Evolutionary conservation across 1,140 invertebrate species (phyloP).

Genomic region (Drosophila miranda): DNA sequence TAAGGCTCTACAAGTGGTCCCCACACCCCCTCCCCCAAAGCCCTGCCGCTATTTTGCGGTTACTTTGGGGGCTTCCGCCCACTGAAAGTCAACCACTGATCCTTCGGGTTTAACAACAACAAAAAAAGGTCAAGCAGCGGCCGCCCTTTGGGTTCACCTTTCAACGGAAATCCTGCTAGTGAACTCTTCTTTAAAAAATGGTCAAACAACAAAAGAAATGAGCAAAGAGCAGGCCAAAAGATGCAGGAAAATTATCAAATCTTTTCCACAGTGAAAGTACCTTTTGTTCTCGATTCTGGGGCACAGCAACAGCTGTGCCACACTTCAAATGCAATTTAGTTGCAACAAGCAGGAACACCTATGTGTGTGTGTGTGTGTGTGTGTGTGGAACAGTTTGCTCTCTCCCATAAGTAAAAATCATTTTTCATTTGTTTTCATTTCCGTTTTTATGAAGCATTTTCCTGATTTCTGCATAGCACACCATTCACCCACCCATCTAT

Average conservation of each 20-base stretch:
- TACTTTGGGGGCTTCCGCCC: constrained; percentile 20
- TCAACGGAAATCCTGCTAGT: constrained; percentile 4
- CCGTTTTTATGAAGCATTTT: constrained; percentile 69
- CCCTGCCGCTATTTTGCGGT: constrained; percentile 25
- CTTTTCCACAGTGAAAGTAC: no score
- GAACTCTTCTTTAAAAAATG: background rate
- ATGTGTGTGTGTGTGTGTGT: background rate
- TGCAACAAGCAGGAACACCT: constrained; percentile 36
- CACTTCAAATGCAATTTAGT: constrained; percentile 65
- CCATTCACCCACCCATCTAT: background rate
- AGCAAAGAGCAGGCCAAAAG: no score
- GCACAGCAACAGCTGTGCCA: constrained; percentile 33
- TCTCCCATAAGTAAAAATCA: constrained; percentile 68
- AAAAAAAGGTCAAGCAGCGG: constrained; percentile 37
- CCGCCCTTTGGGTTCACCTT: constrained; percentile 17
- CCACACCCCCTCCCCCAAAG: background rate
- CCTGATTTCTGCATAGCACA: constrained; percentile 60
- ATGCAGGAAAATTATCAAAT: no score
- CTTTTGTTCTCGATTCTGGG: no score
- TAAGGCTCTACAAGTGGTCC: constrained; percentile 48
- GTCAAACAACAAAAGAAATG: constrained; percentile 21
- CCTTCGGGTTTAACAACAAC: constrained; percentile 20
- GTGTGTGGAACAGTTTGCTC: constrained; percentile 48
- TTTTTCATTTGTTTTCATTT: constrained; percentile 80
- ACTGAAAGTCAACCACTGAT: constrained; percentile 39